Base-by-base conservation (phyloP, 2,113 vertebrate genomes). In the Gadus macrocephalus region DNA sequence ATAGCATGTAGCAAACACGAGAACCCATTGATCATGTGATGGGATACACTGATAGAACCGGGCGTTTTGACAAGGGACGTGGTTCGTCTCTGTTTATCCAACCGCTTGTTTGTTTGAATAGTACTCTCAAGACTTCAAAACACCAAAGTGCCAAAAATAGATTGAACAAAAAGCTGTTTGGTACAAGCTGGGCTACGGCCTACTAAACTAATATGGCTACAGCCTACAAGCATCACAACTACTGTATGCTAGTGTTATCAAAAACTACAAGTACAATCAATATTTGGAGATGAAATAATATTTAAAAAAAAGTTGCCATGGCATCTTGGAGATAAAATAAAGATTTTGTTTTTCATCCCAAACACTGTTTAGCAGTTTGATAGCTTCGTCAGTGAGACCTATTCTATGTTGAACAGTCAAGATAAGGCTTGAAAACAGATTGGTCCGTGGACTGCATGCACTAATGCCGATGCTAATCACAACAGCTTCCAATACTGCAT, bases 231-330 rank as follows among this genome's bases (percentile, higher is more conserved):
- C 88, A 89, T 89, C 80, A 87, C 86, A 89, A 73, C 85, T 85
- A 58, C 55, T 16, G 55, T 58, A 86, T 49, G 71, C 89, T 87
- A 82, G 62, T 77, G 80, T 75, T 67, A 70, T 85, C 70, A 64
- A 64, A 70, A 66, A 76, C 72, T 71, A 78, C 71, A 66, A 74
- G 42, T 49, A 78, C 74, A 82, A 76, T 83, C 77, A 75, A 83
- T 84, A 86, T 81, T 85, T 76, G 81, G 77, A 80, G 84, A 86
- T 86, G 87, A 85, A 77, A 83, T 83, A 77, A 83, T 83, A 81
- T 77, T 35, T 85, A 70, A 85, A 87, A 91, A 90, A 87, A 91
- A 90, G 88, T 82, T 91, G 90, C 90, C 89, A 91, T 91, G 89
- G 89, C 89, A 90, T 86, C 87, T 90, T 82, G 19, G 66, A 61